Percentiles rank a stretch among this genome's conserved stretches.
These are phyloP conservation scores for Sparidentex hasta DNA, from an alignment of 2,797 vertebrate species.

Conservation along the genomic window DNA sequence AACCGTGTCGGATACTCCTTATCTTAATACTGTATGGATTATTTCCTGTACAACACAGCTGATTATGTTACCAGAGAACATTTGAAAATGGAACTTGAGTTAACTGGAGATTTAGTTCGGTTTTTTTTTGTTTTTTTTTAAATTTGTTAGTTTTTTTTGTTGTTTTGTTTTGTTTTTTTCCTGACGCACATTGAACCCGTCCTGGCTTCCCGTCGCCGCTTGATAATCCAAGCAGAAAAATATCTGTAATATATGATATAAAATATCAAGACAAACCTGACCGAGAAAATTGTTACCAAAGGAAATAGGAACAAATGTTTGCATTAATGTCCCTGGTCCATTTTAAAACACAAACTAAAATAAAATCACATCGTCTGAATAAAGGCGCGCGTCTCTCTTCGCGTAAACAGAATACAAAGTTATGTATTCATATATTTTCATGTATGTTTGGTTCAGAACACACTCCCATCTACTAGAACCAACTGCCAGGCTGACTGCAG, in stretches of 20 bases:
- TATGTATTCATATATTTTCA: background rate
- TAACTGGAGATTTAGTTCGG: background rate
- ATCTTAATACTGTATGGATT: background rate
- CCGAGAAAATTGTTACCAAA: background rate
- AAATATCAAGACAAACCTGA: no score
- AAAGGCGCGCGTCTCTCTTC: background rate
- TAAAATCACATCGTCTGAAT: background rate
- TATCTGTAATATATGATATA: background rate
- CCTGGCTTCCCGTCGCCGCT: background rate
- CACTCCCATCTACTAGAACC: background rate
- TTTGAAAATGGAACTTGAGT: background rate
- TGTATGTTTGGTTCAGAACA: background rate
- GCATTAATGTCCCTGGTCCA: background rate
- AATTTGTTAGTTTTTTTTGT: no score
- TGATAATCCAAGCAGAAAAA: background rate
- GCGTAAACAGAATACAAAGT: background rate
- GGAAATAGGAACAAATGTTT: background rate
- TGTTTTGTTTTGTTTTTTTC: no score
- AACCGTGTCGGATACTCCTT: background rate
- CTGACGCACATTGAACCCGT: background rate
- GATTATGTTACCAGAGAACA: background rate
- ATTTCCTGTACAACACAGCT: no score
- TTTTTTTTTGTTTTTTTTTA: no score
- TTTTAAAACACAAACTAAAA: background rate
- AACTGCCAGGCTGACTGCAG: background rate